Conservation (phyloP, 2,113 vertebrate species). For the Canis aureus region DNA sequence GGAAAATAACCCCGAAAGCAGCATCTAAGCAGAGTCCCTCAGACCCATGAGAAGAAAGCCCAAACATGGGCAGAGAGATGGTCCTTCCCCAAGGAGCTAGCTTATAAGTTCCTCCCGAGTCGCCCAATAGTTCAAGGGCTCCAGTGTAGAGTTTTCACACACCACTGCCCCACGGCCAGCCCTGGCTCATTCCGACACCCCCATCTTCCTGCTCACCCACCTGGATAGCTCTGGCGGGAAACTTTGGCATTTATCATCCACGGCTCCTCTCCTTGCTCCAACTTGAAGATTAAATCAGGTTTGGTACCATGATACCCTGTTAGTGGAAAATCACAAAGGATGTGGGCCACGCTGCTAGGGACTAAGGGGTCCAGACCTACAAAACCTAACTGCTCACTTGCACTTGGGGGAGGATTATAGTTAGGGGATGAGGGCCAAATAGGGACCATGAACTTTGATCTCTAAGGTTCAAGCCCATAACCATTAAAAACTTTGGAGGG, state of each 20-base stretch:
- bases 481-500: background rate
- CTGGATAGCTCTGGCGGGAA: conserved; percentile 51
- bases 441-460: background rate
- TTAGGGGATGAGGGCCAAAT: background rate
- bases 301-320: conserved; percentile 77
- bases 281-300: conserved; percentile 76
- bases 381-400: background rate
- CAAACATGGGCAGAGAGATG: rapidly evolving
- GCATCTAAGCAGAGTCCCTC: background rate
- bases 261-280: conserved; percentile 79
- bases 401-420: background rate
- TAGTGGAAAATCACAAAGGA: conserved; percentile 53
- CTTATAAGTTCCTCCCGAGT: rapidly evolving
- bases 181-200: background rate
- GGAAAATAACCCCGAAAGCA: background rate
- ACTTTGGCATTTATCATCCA: conserved; percentile 50
- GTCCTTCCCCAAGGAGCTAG: background rate
- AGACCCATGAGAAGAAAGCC: background rate
- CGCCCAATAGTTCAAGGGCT: background rate
- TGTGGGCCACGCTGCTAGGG: background rate
- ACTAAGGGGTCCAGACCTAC: background rate
- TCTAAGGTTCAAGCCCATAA: background rate
- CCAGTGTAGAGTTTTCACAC: background rate
- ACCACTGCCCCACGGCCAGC: too few species aligned
- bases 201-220: conserved; percentile 49